Percentiles rank a stretch among this genome's conserved stretches.
phyloP scores from a whole-genome alignment of 1,140 invertebrate species.

The Drosophila malerkotliana region DNA sequence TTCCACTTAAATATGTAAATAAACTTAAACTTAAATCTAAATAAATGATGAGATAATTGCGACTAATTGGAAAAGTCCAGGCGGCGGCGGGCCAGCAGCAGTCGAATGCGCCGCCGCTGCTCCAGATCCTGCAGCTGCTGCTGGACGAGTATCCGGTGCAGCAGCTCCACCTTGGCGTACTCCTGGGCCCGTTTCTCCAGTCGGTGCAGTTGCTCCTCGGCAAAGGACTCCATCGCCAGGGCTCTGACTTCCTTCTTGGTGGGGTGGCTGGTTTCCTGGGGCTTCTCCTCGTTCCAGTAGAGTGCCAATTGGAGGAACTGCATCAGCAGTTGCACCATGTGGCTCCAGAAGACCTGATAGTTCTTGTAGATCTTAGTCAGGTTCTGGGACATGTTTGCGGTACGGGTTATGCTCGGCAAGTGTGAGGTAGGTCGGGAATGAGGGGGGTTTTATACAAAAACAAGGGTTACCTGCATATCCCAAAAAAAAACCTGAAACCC shows the following conservation, averaged over 20 bases:
- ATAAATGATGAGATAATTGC: conserved; percentile 32
- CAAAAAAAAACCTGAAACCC: no score
- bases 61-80: conserved; percentile 50
- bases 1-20: conserved; percentile 46
- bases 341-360: conserved; percentile 1
- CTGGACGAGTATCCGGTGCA: conserved; percentile 55
- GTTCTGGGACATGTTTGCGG: neutral
- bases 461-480: no score
- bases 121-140: conserved; percentile 61
- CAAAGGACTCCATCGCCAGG: conserved; percentile 4
- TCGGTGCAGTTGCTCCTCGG: neutral
- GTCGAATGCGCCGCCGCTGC: conserved; percentile 42
- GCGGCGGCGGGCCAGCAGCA: conserved; percentile 23
- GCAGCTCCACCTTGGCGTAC: conserved; percentile 53
- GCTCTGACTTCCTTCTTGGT: neutral
- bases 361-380: conserved; percentile 3
- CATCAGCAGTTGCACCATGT: conserved; percentile 22
- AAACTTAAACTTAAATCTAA: conserved; percentile 25
- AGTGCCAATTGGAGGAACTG: conserved; percentile 14
- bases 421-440: no score
- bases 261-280: no score
- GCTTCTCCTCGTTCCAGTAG: neutral
- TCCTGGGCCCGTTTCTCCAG: conserved; percentile 4
- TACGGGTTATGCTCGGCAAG: no score
- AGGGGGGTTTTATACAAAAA: no score